Percentiles rank a stretch among this genome's conserved stretches.
Evolutionary conservation across 2,888 invertebrate genomes (phyloP).

Genomic region (Drosophila hamatofila): DNA sequence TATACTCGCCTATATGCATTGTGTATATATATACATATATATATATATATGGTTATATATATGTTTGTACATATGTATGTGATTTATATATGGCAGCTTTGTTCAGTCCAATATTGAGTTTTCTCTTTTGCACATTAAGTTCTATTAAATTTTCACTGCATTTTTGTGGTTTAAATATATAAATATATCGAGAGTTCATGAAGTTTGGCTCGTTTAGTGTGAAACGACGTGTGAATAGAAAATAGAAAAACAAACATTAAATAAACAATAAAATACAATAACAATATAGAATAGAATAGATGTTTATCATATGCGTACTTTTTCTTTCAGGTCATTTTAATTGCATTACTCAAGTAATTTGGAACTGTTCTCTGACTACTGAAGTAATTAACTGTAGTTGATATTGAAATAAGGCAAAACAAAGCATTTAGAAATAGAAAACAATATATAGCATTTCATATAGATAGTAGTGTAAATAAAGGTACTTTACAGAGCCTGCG

Average conservation of each 20-base stretch:
- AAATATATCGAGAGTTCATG: slow-evolving; percentile 56
- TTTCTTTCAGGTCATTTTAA: slow-evolving; percentile 33
- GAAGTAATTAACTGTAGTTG: slow-evolving; percentile 7
- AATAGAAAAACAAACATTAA: slow-evolving; percentile 13
- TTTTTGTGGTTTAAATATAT: slow-evolving; percentile 23
- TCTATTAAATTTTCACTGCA: slow-evolving; percentile 19
- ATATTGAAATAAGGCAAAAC: slow-evolving; percentile 9
- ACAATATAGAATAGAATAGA: slow-evolving; percentile 8
- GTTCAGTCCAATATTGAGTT: slow-evolving; percentile 74
- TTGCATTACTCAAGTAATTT: slow-evolving; percentile 20
- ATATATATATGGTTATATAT: not conserved
- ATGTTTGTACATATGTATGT: slow-evolving; percentile 27
- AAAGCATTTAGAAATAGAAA: slow-evolving; percentile 19
- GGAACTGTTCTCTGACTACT: slow-evolving; percentile 29
- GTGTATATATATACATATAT: not conserved
- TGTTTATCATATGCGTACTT: slow-evolving; percentile 10
- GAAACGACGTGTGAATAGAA: slow-evolving; percentile 32
- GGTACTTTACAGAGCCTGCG: slow-evolving; percentile 55
- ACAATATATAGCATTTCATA: slow-evolving; percentile 49
- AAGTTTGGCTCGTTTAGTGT: slow-evolving; percentile 36
- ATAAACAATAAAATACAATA: slow-evolving; percentile 41
- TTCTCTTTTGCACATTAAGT: slow-evolving; percentile 30
- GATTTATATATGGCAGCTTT: slow-evolving; percentile 72
- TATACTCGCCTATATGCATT: slow-evolving; percentile 12
- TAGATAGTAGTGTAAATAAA: slow-evolving; percentile 36